Conservation (phyloP, 2,888 invertebrate genomes). For the Hermaeophaga mercurialis region DNA sequence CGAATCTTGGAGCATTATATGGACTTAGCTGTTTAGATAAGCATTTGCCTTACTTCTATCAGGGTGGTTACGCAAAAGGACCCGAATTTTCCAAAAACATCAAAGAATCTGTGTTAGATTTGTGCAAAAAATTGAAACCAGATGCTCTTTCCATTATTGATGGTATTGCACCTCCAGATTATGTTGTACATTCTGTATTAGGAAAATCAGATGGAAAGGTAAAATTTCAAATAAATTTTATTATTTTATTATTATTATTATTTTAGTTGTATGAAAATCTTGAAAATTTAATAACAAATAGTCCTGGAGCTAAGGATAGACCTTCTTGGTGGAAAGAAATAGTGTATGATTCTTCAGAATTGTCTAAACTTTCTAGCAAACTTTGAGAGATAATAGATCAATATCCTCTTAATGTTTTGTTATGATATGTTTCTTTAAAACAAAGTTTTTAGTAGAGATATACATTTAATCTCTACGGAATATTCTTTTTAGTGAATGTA, state of each 20-base stretch:
- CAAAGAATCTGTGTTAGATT: conserved; percentile 68
- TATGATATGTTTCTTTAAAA: too few relatives aligned
- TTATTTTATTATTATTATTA: neutral
- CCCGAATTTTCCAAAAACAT: conserved; percentile 64
- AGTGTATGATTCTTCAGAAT: conserved; percentile 51
- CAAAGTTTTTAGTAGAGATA: too few relatives aligned
- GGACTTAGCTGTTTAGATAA: conserved; percentile 65
- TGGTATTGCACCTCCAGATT: conserved; percentile 87
- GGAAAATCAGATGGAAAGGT: conserved; percentile 86
- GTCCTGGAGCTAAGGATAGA: conserved; percentile 71
- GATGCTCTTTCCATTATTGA: conserved; percentile 82
- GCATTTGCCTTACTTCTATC: conserved; percentile 66
- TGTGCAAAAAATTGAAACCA: conserved; percentile 73
- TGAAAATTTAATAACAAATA: conserved; percentile 72
- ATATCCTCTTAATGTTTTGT: too few relatives aligned
- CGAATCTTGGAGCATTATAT: conserved; percentile 63
- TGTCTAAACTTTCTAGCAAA: conserved; percentile 42
- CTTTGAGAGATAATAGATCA: too few relatives aligned
- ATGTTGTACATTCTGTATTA: conserved; percentile 83
- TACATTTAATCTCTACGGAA: too few relatives aligned
- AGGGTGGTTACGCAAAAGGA: conserved; percentile 58
- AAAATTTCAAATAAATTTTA: too few relatives aligned
- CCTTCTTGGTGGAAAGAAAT: conserved; percentile 77
- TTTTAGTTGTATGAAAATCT: conserved; percentile 75
- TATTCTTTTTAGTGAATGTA: too few relatives aligned